Evolutionary conservation across 2,888 invertebrate genomes (phyloP), one percentile per base, ranked within the genome.

Genomic region (Blastobasis lacticolella): DNA sequence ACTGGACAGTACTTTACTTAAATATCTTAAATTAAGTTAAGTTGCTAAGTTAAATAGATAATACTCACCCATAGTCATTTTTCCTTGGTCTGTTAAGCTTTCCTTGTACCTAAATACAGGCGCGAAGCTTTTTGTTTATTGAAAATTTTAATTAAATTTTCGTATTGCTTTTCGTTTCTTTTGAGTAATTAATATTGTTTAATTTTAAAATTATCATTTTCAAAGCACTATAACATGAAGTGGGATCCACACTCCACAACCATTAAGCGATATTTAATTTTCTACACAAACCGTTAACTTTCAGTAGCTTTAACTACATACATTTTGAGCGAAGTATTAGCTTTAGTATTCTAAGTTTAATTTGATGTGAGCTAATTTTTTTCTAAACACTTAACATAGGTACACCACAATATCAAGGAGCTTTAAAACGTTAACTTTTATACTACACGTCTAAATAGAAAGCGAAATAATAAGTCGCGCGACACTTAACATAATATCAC

Each of bases 401-500:
- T 59, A 63, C 60, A 66, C 62, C 59, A 58, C 64, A 67, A 70
- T 68, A 72, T 66, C 73, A 78, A 75, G 70, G 68, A 71, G 69
- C 57, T 63, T 59, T 47, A 51, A 50, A 57, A 62, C 64, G 68
- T 63, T 63, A 64, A 71, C 61, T 68, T 66, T 57, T 57, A 59
- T 61, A 62, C 62, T 75, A 78, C 63, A 78, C 72, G 74, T 72
- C 71, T 76, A 78, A 78, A 77, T 72, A 62, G 59, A 69, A 58
- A 68, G 65, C 63, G 59, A 75, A 76, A 68, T 59, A 57, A 64
- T 70, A 67, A 62, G 68, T 75, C 81, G 78, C 83, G 79, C 78
- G 81, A 78, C 72, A 73, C 71, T 70, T 78, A 83, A 72, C 66
- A 69, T 73, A 81, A 79, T 83, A 84, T 80, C 78, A 86, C 85